phyloP scores from a whole-genome alignment of 2,888 invertebrate genomes.

The Synanthedon andrenaeformis region DNA sequence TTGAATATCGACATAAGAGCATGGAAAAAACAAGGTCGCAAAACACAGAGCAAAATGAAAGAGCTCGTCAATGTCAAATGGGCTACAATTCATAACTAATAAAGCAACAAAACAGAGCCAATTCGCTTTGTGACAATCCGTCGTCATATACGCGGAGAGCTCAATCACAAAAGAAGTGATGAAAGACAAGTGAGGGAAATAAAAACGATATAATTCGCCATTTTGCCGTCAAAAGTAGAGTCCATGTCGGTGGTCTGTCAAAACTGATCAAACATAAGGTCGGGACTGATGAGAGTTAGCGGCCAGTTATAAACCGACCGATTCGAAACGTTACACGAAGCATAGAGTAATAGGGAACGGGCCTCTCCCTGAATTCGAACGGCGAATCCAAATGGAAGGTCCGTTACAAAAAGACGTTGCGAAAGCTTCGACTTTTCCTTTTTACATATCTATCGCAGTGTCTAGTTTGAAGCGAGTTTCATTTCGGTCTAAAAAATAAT shows the following conservation, averaged over 20 bases:
- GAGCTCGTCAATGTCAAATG: conserved; percentile 19
- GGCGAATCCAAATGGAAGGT: conserved; percentile 28
- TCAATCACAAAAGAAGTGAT: conserved; percentile 66
- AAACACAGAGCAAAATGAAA: conserved; percentile 16
- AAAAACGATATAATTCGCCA: conserved; percentile 65
- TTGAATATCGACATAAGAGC: conserved; percentile 5
- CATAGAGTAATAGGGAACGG: no score
- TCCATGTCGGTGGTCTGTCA: conserved; percentile 66
- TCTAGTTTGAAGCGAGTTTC: conserved; percentile 59
- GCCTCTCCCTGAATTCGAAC: conserved; percentile 28
- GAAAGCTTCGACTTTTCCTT: conserved; percentile 55
- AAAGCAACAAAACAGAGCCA: conserved; percentile 49
- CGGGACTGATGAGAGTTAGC: conserved; percentile 26
- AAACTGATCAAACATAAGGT: conserved; percentile 60
- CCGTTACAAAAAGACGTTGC: conserved; percentile 58
- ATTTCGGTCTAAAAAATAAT: conserved; percentile 51
- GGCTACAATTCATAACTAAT: conserved; percentile 20
- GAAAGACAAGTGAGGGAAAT: conserved; percentile 59
- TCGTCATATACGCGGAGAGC: conserved; percentile 38
- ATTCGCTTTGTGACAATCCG: conserved; percentile 49
- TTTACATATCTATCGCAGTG: conserved; percentile 53
- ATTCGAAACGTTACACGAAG: conserved; percentile 25
- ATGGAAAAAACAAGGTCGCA: conserved; percentile 7
- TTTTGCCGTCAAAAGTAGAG: conserved; percentile 61
- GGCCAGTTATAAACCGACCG: conserved; percentile 41